Base-by-base conservation (phyloP, 2,113 vertebrate species). In the Pedetes capensis region DNA sequence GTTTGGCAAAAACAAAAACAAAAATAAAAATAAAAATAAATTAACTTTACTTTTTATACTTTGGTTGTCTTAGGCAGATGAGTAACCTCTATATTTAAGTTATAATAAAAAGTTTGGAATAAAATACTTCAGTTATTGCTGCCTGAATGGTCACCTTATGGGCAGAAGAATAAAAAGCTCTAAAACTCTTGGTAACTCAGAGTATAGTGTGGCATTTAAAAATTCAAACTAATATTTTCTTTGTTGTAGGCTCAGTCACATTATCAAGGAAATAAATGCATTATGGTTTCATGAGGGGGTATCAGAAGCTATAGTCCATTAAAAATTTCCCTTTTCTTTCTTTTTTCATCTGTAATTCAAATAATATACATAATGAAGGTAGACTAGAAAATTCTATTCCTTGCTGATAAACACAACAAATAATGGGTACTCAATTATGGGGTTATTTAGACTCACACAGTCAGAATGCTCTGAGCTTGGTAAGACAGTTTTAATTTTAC, bases 61-160 rank as follows among this genome's bases (percentile, higher is more conserved):
- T 91, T 97, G 44, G 83, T 96, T 96, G 76, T 89, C 34, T 0
- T 47, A 76, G 89, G 95, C 78, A 51, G 69, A 18, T 75, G n/a
- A 94, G 42, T 64, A 97, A 80, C 64, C 96, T 63, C 49, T 91
- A 94, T 83, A 96, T 89, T 17, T 8, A n/a, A 90, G 76, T 64
- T 4, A 53, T 39, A 80, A 88, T 76, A 89, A 94, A 87, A 29
- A 59, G 22, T 37, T 88, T 92, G 25, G 76, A 66, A 96, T 72
- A 76, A 94, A 97, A 97, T 61, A 44, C 0, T 76, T 94, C 71
- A 57, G 2, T 78, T 94, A 3, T 32, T 42, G 22, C 63, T 87
- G 37, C 76, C 44, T 53, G 53, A 95, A 94, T 93, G 47, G 74
- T 85, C 74, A 42, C 2, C 42, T 95, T 64, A 59, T 95, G 63